Evolutionary conservation across 2,888 invertebrate species (phyloP).

Genomic region (Trichogramma evanescens): DNA sequence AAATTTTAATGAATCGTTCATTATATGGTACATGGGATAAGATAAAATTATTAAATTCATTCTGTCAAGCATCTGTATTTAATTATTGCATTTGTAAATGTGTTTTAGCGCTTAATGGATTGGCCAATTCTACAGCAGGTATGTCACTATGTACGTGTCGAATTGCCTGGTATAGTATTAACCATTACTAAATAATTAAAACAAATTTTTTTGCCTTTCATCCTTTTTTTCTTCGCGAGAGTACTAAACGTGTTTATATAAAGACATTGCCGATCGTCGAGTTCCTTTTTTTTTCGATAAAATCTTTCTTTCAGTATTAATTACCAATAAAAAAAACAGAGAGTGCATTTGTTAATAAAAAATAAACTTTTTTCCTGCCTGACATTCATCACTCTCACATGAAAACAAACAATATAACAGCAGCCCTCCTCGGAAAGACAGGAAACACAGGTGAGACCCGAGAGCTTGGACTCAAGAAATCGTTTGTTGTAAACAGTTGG

Average conservation of each 20-base stretch:
- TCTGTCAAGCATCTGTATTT: too few species aligned
- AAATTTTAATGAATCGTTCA: too few species aligned
- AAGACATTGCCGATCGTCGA: too few species aligned
- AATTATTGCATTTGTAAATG: constrained; percentile 17
- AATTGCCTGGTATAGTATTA: constrained; percentile 48
- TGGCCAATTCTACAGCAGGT: constrained; percentile 51
- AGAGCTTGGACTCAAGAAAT: too few species aligned
- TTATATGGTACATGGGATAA: too few species aligned
- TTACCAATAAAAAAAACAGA: background rate
- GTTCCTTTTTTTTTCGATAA: too few species aligned
- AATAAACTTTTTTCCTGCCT: constrained; percentile 15
- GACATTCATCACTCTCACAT: constrained; percentile 19
- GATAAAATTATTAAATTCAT: too few species aligned
- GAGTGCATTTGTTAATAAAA: background rate
- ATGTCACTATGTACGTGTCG: constrained; percentile 50
- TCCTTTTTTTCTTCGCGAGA: too few species aligned
- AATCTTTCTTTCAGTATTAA: background rate
- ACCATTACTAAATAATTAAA: constrained; percentile 40
- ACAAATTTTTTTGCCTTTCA: too few species aligned
- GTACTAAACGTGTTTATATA: too few species aligned
- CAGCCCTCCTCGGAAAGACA: constrained; percentile 47
- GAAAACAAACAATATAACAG: constrained; percentile 23
- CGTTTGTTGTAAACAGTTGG: too few species aligned
- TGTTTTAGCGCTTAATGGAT: constrained; percentile 51
- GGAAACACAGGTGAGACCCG: constrained; percentile 46